Evolutionary conservation across 2,888 invertebrate species (phyloP).

Genomic region (Invenusta paracnida): DNA sequence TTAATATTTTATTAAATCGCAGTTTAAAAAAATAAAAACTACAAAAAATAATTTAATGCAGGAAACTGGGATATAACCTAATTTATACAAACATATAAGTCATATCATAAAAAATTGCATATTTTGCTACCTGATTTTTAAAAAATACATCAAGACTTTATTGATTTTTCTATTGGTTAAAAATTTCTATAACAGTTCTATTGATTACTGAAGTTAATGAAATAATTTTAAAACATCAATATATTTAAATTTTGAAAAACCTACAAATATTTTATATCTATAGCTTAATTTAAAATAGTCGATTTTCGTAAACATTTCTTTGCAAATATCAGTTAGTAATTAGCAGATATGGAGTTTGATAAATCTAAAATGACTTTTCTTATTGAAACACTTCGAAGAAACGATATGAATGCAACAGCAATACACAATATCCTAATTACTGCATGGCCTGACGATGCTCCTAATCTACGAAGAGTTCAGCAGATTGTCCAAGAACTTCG

Average conservation of each 20-base stretch:
- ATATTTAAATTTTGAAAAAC: slow-evolving; percentile 20
- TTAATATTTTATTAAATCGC: too few species aligned
- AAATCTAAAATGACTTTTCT: slow-evolving; percentile 25
- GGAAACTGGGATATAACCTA: too few species aligned
- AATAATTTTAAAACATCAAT: neutral
- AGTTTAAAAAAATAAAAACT: too few species aligned
- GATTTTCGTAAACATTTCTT: slow-evolving; percentile 15
- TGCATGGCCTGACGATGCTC: slow-evolving; percentile 31
- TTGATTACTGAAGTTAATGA: slow-evolving; percentile 15
- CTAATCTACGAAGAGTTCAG: slow-evolving; percentile 25
- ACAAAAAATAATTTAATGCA: too few species aligned
- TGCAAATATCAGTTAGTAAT: slow-evolving; percentile 21
- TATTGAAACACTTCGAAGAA: slow-evolving; percentile 23
- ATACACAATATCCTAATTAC: slow-evolving; percentile 4
- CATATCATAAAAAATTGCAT: slow-evolving; percentile 24
- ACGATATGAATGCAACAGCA: slow-evolving; percentile 5
- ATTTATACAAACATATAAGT: neutral
- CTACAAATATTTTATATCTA: slow-evolving; percentile 1
- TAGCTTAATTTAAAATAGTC: slow-evolving; percentile 8
- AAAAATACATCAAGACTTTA: slow-evolving; percentile 8
- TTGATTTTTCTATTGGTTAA: slow-evolving; percentile 14
- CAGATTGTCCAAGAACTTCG: slow-evolving; percentile 32
- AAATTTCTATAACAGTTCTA: slow-evolving; percentile 14
- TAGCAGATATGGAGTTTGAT: neutral
- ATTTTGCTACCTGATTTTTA: slow-evolving; percentile 18